Percentiles rank a stretch among this genome's conserved stretches.
These are phyloP conservation scores for Heterodera filipjevi DNA, from an alignment of 2,888 invertebrate species.

Conservation along the genomic window DNA sequence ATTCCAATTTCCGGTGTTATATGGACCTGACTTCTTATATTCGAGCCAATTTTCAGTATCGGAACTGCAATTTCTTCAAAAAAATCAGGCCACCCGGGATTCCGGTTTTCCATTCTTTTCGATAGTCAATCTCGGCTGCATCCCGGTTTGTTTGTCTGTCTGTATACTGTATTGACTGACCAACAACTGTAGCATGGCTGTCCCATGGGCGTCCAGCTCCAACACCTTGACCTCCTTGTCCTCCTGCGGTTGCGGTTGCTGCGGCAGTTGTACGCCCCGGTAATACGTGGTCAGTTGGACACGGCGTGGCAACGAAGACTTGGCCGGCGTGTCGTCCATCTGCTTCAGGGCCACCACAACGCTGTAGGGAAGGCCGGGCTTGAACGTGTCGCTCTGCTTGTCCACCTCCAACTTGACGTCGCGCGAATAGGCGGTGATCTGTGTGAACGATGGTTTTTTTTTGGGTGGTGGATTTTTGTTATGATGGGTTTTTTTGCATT, in stretches of 20 bases:
- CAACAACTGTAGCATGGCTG: conserved; percentile 46
- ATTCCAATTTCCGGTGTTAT: no score
- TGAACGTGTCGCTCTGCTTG: conserved; percentile 83
- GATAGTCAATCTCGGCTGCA: no score
- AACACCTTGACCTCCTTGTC: conserved; percentile 60
- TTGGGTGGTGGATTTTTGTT: no score
- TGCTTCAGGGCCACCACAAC: conserved; percentile 71
- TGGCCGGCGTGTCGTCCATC: conserved; percentile 58
- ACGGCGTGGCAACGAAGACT: conserved; percentile 56
- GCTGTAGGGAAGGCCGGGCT: conserved; percentile 82
- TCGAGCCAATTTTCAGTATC: no score
- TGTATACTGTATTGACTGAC: not conserved
- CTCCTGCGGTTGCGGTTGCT: conserved; percentile 42
- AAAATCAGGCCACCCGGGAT: no score
- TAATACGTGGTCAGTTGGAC: conserved; percentile 62
- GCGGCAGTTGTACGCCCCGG: not conserved
- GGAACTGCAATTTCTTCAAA: no score
- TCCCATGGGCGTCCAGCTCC: conserved; percentile 64
- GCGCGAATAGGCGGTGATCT: conserved; percentile 78
- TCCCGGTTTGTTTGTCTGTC: no score
- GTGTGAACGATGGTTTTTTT: no score
- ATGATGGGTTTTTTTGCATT: no score
- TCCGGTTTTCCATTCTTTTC: no score
- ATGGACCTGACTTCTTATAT: no score
- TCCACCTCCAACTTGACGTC: conserved; percentile 79